Evolutionary conservation across 1,140 invertebrate genomes (phyloP), one percentile per base, ranked within the genome.

Genomic region (Trinorchestia longiramus): DNA sequence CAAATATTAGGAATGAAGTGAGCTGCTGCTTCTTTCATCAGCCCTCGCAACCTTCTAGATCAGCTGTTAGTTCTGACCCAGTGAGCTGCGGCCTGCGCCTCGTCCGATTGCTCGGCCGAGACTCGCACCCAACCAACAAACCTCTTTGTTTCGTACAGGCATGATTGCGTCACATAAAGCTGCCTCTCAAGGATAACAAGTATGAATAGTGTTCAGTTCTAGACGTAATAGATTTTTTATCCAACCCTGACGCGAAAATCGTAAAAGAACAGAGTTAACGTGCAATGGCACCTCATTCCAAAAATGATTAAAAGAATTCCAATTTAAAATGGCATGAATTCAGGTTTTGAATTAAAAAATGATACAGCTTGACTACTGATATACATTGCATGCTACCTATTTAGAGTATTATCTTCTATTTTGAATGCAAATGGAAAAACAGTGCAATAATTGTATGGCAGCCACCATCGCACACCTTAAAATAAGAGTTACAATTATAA

Each of bases 61-160:
- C 92, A 94, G 92, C 92, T 94, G 92, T 94, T 94, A 44, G 92
- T 44, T 44, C 43, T 94, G 92, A 94, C 92, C 92, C 92, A 94
- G 43, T 94, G 92, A 94, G 92, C 92, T 45, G 43, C 43, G 40
- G 43, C 43, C 92, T 94, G 92, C 92, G 92, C 92, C 92, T 94
- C 92, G 92, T 94, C 92, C 92, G 92, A 94, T 94, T 94, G 92
- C 92, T 94, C 92, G 92, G 36, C 41, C 43, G 43, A 94, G 92
- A 94, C 92, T 94, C 44, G 43, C 92, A 45, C 44, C 44, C 92
- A 94, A 47, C 92, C 92, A 43, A n/a, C 43, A 43, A 6, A 94
- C 28, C 43, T 94, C 92, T 94, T 94, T 94, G 92, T 94, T 94
- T 94, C 92, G 92, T 94, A 43, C 44, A 40, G 88, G 92, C 11